phyloP scores from a whole-genome alignment of 2,797 vertebrate species.

The Smutsia gigantea region DNA sequence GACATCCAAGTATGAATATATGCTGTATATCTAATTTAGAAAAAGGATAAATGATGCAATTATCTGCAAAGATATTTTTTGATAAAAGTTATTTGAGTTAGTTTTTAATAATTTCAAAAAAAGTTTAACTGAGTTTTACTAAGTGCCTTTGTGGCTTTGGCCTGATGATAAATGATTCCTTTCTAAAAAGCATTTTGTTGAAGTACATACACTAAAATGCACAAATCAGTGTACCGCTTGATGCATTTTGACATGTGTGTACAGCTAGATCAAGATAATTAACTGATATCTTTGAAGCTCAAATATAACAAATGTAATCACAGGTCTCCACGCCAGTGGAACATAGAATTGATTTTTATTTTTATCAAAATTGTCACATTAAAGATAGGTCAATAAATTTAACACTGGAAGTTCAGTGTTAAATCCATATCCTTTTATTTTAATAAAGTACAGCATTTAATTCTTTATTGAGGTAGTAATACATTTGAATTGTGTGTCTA shows the following conservation, averaged over 20 bases:
- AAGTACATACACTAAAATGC: too few relatives aligned
- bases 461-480: neutral
- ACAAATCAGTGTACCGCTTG: too few relatives aligned
- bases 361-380: neutral
- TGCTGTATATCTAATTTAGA: neutral
- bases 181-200: too few relatives aligned
- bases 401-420: neutral
- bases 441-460: neutral
- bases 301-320: neutral
- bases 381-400: neutral
- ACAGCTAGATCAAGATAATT: too few relatives aligned
- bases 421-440: neutral
- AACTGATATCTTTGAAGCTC: neutral
- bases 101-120: neutral
- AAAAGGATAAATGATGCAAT: neutral
- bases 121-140: neutral
- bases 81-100: neutral
- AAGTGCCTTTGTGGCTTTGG: neutral
- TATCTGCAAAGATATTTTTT: neutral
- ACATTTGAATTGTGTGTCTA: neutral
- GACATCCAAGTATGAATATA: neutral
- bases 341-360: neutral
- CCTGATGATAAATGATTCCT: neutral
- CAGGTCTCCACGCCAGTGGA: neutral
- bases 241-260: too few relatives aligned